phyloP scores from a whole-genome alignment of 2,113 vertebrate species.

The Notarius quadriscutis region DNA sequence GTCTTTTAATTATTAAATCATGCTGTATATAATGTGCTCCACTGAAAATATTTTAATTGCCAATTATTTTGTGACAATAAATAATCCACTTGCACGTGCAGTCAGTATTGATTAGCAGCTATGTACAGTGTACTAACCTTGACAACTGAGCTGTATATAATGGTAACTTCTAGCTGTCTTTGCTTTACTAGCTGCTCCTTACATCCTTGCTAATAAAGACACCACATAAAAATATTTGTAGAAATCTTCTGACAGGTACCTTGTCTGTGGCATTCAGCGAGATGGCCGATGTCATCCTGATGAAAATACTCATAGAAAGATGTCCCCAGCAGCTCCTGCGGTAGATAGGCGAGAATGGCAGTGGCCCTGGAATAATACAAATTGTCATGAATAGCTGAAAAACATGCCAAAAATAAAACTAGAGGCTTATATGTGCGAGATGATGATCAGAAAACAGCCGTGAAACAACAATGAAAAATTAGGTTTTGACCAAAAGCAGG shows the following conservation, averaged over 20 bases:
- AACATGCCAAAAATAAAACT: not conserved
- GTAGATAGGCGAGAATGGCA: constrained; percentile 96
- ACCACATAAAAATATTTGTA: not conserved
- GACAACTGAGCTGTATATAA: no score
- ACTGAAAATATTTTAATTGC: no score
- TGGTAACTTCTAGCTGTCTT: no score
- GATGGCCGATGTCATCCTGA: constrained; percentile 94
- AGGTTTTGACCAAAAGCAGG: no score
- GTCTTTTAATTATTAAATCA: no score
- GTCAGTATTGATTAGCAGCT: no score
- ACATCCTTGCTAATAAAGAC: not conserved
- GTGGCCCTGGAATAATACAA: constrained; percentile 81
- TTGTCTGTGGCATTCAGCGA: constrained; percentile 96
- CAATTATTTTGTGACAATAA: no score
- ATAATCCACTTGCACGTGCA: no score
- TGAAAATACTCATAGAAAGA: constrained; percentile 99
- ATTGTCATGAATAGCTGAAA: not conserved
- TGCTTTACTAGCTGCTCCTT: no score
- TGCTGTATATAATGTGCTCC: no score
- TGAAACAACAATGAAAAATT: not conserved
- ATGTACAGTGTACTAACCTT: no score
- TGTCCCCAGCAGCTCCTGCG: constrained; percentile 97
- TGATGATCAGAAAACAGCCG: not conserved
- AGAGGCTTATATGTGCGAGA: not conserved
- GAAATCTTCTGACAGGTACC: constrained; percentile 69